phyloP scores from a whole-genome alignment of 2,888 invertebrate genomes.

The Operophtera brumata region DNA sequence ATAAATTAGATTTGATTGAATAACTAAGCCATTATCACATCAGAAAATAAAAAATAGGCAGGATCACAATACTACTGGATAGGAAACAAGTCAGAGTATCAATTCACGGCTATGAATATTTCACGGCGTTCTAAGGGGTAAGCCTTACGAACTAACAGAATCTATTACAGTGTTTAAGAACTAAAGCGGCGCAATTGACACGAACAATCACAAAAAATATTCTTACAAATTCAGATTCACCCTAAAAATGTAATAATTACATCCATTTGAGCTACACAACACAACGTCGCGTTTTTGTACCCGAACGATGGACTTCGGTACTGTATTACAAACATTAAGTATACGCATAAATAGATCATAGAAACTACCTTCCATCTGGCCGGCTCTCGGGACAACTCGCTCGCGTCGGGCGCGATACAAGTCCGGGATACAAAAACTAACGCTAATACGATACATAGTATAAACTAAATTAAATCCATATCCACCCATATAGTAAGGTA shows the following conservation, averaged over 20 bases:
- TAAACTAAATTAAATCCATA: slow-evolving; percentile 57
- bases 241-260: slow-evolving; percentile 60
- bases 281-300: slow-evolving; percentile 46
- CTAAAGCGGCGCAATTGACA: slow-evolving; percentile 60
- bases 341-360: slow-evolving; percentile 17
- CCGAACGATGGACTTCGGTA: slow-evolving; percentile 19
- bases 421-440: slow-evolving; percentile 37
- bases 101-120: slow-evolving; percentile 14
- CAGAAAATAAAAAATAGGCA: slow-evolving; percentile 28
- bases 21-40: slow-evolving; percentile 33
- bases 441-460: slow-evolving; percentile 41
- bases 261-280: slow-evolving; percentile 68
- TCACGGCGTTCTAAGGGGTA: slow-evolving; percentile 10
- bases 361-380: slow-evolving; percentile 8
- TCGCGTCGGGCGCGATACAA: neutral
- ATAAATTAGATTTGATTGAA: slow-evolving; percentile 27
- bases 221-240: slow-evolving; percentile 73
- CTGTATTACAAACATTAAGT: slow-evolving; percentile 20
- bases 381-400: slow-evolving; percentile 1
- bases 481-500: slow-evolving; percentile 66
- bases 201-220: slow-evolving; percentile 59
- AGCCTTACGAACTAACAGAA: slow-evolving; percentile 30
- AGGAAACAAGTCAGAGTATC: slow-evolving; percentile 10
- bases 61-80: slow-evolving; percentile 26
- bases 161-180: slow-evolving; percentile 61